Evolutionary conservation across 2,888 invertebrate species (phyloP), one percentile per base, ranked within the genome.

Genomic region (Drosophila algonquin): DNA sequence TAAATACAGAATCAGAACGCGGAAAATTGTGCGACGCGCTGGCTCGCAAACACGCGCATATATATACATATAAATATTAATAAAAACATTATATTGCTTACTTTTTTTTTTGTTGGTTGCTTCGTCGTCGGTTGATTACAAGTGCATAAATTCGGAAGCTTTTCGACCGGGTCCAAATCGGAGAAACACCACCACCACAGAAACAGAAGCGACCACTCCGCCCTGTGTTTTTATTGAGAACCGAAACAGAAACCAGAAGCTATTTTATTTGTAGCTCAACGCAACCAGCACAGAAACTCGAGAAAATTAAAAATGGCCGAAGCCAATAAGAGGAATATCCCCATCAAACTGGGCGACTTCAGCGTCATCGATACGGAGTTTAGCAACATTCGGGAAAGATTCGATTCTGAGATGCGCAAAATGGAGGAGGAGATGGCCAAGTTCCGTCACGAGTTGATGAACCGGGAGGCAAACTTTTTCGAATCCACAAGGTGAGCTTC

Each of bases 391-490:
- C 95, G 98, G 90, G 98, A 98, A 93, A 94, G 97, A 86, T 98
- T 98, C 93, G 98, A 98, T 93, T 96, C 96, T 78, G 98, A 99
- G 94, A 98, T 99, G 98, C 95, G 96, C 90, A 97, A 98, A 93
- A 98, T 99, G 97, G 98, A 99, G 94, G 98, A 98, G 90, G 98
- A 98, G 94, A 98, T 98, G 98, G 96, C 96, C 92, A 96, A 96
- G 93, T 98, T 98, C 94, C 95, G 98, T 89, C 96, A 96, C 81
- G 97, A 98, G 92, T 94, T 98, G 78, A 97, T 98, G 96, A 97
- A 97, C 93, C 95, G 97, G 91, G 98, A 98, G 93, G 96, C 96
- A 91, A 96, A 97, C 91, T 97, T 97, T 94, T 97, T 97, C 93
- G 96, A 97, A 93, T 96, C 95, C 92, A 96, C 97, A 89, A 97